Base-by-base conservation (phyloP, 2,888 invertebrate genomes). In the Scaptomyza caliginosa region DNA sequence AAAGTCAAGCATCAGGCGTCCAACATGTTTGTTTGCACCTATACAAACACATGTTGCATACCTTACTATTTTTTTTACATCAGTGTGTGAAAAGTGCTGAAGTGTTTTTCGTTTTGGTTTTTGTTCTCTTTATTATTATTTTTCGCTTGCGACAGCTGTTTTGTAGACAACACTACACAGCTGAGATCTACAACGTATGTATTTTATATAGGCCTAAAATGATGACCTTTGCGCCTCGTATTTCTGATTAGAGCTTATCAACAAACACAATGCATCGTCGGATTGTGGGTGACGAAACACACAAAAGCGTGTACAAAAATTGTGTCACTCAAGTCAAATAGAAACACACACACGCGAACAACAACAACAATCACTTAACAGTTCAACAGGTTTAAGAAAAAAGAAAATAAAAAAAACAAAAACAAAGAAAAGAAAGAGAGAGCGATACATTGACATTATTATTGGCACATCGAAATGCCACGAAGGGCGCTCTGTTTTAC, bases 1-100 rank as follows among this genome's bases (percentile, higher is more conserved):
- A 82, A 79, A 79, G 82, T 79, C 78, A 70, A 64, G 46, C 69
- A 36, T 16, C 49, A 65, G 46, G 32, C 46, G 38, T 58, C 46
- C 69, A 72, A 81, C 64, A 81, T 78, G 77, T 67, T 79, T 77
- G 57, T 56, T 57, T 52, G 40, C 38, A 57, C 23, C 30, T 39
- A 23, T 7, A 10, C 8, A 10, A 8, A 17, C 17, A n/a, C 46
- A 46, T 21, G 32, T 28, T 24, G 21, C 23, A 45, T 45, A 10
- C 19, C 1, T 39, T 5, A 17, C 13, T 13, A 17, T 13, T 23
- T 24, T 42, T 26, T 46, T 40, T 16, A n/a, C 49, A 40, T 48
- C 19, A 58, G 49, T 57, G 46, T 30, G 73, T 64, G 45, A 56
- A 46, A 80, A 52, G 45, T 56, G 17, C 7, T 40, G 42, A n/a